A percentile compares a stretch with the other conserved stretches of the same genome.
These are phyloP conservation scores for Drosophila repletoides DNA, from an alignment of 1,140 invertebrate genomes.

Conservation along the genomic window DNA sequence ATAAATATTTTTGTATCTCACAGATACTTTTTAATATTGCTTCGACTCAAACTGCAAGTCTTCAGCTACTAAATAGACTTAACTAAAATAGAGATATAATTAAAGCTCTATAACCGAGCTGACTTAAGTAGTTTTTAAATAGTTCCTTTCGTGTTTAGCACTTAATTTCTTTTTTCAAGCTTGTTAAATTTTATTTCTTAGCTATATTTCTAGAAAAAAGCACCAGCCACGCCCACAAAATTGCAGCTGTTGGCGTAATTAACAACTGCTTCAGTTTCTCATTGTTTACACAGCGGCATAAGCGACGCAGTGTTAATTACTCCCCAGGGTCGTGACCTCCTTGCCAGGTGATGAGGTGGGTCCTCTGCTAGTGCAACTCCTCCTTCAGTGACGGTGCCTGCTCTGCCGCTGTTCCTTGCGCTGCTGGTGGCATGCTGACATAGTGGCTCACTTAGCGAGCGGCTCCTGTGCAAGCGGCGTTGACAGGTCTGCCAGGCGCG, in stretches of 20 bases:
- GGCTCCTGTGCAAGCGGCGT: slow-evolving; percentile 5
- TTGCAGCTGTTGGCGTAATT: slow-evolving; percentile 61
- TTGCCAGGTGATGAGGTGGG: slow-evolving; percentile 8
- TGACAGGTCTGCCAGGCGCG: slow-evolving; percentile 42
- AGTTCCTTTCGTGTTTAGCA: too few relatives aligned
- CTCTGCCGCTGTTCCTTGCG: neutral
- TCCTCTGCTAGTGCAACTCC: neutral
- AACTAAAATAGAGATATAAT: too few relatives aligned
- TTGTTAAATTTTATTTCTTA: too few relatives aligned
- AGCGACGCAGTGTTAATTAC: slow-evolving; percentile 77
- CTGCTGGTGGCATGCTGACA: slow-evolving; percentile 47
- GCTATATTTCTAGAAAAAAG: too few relatives aligned
- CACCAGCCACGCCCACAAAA: slow-evolving; percentile 43
- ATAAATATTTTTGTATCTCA: too few relatives aligned
- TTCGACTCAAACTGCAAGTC: too few relatives aligned
- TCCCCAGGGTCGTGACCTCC: slow-evolving; percentile 40
- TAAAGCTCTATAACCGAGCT: too few relatives aligned
- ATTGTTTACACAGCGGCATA: slow-evolving; percentile 61
- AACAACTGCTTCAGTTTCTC: slow-evolving; percentile 63
- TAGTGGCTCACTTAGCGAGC: slow-evolving; percentile 69
- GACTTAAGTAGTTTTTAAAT: too few relatives aligned
- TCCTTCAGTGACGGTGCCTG: too few relatives aligned
- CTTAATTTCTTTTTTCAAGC: too few relatives aligned
- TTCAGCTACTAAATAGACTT: too few relatives aligned
- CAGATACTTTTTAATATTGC: too few relatives aligned